phyloP scores from a whole-genome alignment of 1,140 invertebrate species.

The Aphaenogaster floridana region DNA sequence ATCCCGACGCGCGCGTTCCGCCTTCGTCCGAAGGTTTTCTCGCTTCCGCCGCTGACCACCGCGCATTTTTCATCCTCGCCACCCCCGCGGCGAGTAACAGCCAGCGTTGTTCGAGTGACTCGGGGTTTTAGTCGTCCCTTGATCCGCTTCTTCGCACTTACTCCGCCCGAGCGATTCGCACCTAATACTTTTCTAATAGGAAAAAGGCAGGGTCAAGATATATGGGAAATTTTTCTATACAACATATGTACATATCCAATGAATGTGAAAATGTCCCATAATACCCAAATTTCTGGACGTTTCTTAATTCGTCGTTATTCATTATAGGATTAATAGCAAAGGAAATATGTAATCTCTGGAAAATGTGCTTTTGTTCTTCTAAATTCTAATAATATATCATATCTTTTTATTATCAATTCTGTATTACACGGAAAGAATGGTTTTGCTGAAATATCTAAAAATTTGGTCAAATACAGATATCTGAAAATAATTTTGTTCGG shows the following conservation, averaged over 20 bases:
- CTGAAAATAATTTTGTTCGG: no score
- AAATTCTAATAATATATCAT: neutral
- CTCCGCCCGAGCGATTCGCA: slow-evolving; percentile 27
- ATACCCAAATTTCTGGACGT: neutral
- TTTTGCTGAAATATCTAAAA: no score
- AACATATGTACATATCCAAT: neutral
- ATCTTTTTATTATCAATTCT: neutral
- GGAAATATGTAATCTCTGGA: neutral
- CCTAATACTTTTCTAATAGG: slow-evolving; percentile 51
- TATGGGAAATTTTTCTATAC: neutral
- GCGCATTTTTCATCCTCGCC: slow-evolving; percentile 45
- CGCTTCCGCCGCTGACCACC: slow-evolving; percentile 25
- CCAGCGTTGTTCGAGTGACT: slow-evolving; percentile 36
- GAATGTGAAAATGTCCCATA: neutral
- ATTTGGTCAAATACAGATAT: no score
- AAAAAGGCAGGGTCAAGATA: slow-evolving; percentile 17
- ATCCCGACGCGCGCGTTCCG: slow-evolving; percentile 14
- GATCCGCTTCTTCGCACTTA: slow-evolving; percentile 62
- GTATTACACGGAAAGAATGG: neutral
- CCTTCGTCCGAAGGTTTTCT: slow-evolving; percentile 40
- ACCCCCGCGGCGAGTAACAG: slow-evolving; percentile 3
- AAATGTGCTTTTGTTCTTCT: slow-evolving; percentile 3
- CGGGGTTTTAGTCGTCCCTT: slow-evolving; percentile 55
- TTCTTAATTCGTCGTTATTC: neutral
- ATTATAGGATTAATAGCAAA: neutral